Base-by-base conservation (phyloP, 2,797 vertebrate species). In the Spinus pinus region DNA sequence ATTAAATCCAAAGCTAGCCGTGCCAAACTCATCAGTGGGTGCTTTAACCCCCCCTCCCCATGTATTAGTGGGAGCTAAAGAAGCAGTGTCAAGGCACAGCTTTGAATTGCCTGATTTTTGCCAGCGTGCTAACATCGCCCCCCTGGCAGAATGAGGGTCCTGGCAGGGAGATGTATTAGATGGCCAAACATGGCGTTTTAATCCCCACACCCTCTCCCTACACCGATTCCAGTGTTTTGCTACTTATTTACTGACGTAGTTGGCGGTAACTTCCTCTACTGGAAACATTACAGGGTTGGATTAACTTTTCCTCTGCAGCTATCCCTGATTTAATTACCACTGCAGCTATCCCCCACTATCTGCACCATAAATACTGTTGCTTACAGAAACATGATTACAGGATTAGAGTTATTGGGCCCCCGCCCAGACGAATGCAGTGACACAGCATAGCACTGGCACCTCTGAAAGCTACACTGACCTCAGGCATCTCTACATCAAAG, bases 401-500 rank as follows among this genome's bases (percentile, higher is more conserved):
- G 95, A 96, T 97, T 97, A 97, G 91, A 86, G 75, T 97, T 95
- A 94, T 90, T 91, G 95, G 91, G 88, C 90, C 93, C 73, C 96
- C 13, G 13, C 87, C 94, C 94, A 96, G 94, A 96, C 93, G 4
- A 90, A 22, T 25, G 24, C 60, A 4, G 93, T 91, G 94, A 95
- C 90, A 94, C 9, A 82, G 89, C 91, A 88, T 95, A 94, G 91
- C 87, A 65, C 90, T 95, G 96, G 96, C 96, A 96, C 96, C 94
- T 96, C 94, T 69, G 91, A 93, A 94, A 95, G 84, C 95, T 96
- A 15, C 82, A 22, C 80, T 96, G 94, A 96, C 96, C 95, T 96
- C 94, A 94, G 96, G 96, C 96, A 60, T 96, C 96, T 90, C 80
- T 50, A 96, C 96, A 96, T 97, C 96, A 96, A 97, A 97, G 94